Percentiles rank a stretch among this genome's conserved stretches.
phyloP scores from a whole-genome alignment of 2,888 invertebrate genomes.

The Cephus spinipes region DNA sequence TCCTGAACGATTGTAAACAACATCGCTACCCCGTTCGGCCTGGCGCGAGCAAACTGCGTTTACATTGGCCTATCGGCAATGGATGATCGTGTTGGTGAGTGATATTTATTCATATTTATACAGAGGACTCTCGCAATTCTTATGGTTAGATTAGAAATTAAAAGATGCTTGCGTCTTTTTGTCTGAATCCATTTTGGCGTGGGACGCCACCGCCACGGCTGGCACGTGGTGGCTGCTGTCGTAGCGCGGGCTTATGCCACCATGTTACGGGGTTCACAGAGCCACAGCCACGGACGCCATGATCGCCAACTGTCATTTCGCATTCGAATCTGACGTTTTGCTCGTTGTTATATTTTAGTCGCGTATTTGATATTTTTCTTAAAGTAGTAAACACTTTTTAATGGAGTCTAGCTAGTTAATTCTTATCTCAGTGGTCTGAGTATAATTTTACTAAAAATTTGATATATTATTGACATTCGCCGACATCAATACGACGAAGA shows the following conservation, averaged over 20 bases:
- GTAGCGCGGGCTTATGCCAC: slow-evolving; percentile 39
- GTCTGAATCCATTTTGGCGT: slow-evolving; percentile 9
- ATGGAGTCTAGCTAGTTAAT: not conserved
- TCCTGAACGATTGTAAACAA: slow-evolving; percentile 42
- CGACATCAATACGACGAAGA: not conserved
- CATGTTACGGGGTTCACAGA: slow-evolving; percentile 46
- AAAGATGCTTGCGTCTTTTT: not conserved
- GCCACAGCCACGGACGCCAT: slow-evolving; percentile 39
- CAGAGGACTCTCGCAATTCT: not conserved
- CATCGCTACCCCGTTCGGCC: slow-evolving; percentile 27
- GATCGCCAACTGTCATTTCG: slow-evolving; percentile 46
- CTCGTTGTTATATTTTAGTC: not conserved
- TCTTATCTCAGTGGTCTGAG: not conserved
- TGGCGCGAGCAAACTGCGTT: slow-evolving; percentile 41
- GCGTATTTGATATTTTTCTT: not conserved
- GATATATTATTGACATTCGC: not conserved
- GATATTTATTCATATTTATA: slow-evolving; percentile 8
- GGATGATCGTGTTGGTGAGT: slow-evolving; percentile 51
- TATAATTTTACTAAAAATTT: not conserved
- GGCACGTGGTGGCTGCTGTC: slow-evolving; percentile 49
- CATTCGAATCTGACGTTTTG: slow-evolving; percentile 13
- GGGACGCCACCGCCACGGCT: slow-evolving; percentile 41
- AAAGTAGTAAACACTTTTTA: not conserved
- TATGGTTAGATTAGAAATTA: not conserved
- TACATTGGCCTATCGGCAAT: slow-evolving; percentile 40